phyloP scores from a whole-genome alignment of 2,888 invertebrate genomes.

The Clunio marinus region DNA sequence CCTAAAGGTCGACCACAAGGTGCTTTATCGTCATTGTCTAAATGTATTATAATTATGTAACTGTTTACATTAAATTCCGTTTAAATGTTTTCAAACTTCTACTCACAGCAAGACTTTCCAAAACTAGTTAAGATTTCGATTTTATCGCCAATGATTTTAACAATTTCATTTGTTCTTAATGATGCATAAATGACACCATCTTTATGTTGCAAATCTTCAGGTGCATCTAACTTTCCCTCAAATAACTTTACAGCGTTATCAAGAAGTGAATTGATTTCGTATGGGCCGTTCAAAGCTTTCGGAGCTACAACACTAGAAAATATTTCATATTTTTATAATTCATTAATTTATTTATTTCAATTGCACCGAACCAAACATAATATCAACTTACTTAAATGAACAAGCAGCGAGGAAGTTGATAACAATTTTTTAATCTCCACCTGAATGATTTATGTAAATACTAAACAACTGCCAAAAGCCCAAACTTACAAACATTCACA shows the following conservation, averaged over 20 bases:
- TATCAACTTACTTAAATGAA: no score
- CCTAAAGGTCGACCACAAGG: conserved; percentile 93
- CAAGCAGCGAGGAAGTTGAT: no score
- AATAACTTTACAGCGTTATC: conserved; percentile 67
- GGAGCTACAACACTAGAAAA: conserved; percentile 53
- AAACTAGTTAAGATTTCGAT: conserved; percentile 68
- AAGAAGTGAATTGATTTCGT: conserved; percentile 61
- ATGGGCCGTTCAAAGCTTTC: conserved; percentile 56
- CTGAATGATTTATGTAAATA: no score
- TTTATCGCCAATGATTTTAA: conserved; percentile 66
- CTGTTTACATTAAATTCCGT: conserved; percentile 25
- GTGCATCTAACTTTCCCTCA: conserved; percentile 66
- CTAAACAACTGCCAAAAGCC: no score
- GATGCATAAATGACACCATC: conserved; percentile 78
- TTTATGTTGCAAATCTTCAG: conserved; percentile 72
- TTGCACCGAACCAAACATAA: no score
- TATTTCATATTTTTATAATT: no score
- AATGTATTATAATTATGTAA: not conserved
- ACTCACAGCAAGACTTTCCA: conserved; percentile 69
- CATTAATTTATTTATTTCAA: no score
- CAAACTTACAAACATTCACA: no score
- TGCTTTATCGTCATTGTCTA: conserved; percentile 66
- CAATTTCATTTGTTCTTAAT: conserved; percentile 72
- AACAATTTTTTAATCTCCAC: no score
- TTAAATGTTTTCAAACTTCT: not conserved